These are phyloP conservation scores for Phainopepla nitens DNA, from an alignment of 2,113 vertebrate genomes.

Conservation along the genomic window DNA sequence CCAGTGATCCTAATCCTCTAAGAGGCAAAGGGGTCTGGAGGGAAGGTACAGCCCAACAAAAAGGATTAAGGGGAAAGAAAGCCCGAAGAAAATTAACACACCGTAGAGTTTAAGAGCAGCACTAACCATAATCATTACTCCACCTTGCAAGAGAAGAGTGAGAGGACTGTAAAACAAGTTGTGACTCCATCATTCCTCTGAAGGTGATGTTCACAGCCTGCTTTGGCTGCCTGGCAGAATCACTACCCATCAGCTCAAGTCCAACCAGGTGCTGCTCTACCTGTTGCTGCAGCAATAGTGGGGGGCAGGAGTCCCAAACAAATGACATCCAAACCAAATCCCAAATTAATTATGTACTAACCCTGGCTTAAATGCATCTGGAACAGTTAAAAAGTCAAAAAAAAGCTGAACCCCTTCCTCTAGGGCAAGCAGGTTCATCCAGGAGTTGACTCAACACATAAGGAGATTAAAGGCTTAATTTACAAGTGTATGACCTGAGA, in stretches of 20 bases:
- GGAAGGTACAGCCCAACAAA: neutral
- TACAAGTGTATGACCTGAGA: slow-evolving; percentile 11
- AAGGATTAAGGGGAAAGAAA: neutral
- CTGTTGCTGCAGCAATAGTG: neutral
- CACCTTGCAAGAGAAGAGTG: neutral
- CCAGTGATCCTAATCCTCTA: neutral
- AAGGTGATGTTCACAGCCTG: neutral
- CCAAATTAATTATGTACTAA: neutral
- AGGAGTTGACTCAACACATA: neutral
- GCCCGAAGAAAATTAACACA: neutral
- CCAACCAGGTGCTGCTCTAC: neutral
- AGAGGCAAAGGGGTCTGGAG: neutral
- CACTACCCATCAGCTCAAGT: neutral
- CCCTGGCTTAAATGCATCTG: neutral
- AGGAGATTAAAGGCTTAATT: slow-evolving; percentile 56
- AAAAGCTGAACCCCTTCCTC: neutral
- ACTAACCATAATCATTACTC: neutral
- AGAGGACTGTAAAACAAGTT: neutral
- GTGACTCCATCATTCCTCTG: neutral
- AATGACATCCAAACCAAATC: neutral
- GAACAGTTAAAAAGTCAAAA: neutral
- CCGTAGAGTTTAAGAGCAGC: neutral
- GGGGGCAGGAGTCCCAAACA: neutral
- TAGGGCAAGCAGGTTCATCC: neutral
- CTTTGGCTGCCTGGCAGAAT: neutral